Evolutionary conservation across 1,140 invertebrate species (phyloP).

Genomic region (Drosophila willistoni): DNA sequence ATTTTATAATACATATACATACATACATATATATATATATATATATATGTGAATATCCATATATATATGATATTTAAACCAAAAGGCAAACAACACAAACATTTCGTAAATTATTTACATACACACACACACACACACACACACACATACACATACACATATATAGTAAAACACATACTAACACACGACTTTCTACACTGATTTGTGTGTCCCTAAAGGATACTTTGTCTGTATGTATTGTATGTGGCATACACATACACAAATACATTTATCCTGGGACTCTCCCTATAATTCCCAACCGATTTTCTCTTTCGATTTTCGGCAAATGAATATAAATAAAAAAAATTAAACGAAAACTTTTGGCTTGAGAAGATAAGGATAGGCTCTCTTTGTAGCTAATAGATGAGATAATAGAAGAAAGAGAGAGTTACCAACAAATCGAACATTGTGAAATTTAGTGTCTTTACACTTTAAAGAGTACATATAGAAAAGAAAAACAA

Average conservation of each 20-base stretch:
- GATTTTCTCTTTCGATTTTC: conserved; percentile 42
- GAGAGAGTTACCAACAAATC: conserved; percentile 62
- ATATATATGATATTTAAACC: conserved; percentile 47
- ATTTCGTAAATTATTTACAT: conserved; percentile 69
- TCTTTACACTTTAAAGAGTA: conserved; percentile 81
- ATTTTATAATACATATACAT: conserved; percentile 76
- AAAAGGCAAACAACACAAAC: conserved; percentile 22
- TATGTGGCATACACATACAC: no score
- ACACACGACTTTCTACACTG: conserved; percentile 26
- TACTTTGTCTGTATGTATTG: neutral
- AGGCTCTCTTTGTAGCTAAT: conserved; percentile 53
- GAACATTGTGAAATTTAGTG: conserved; percentile 81
- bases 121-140: conserved; percentile 31
- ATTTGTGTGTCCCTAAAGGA: conserved; percentile 22
- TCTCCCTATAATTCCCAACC: conserved; percentile 31
- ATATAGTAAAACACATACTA: neutral
- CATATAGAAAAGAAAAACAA: conserved; percentile 57
- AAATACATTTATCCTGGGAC: neutral
- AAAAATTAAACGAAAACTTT: conserved; percentile 8
- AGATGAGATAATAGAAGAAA: conserved; percentile 21
- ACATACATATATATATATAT: conserved; percentile 61
- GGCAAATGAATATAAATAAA: neutral
- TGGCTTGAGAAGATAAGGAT: conserved; percentile 14
- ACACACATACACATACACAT: conserved; percentile 25
- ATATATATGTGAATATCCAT: conserved; percentile 35